Evolutionary conservation across 2,888 invertebrate genomes (phyloP), one percentile per base, ranked within the genome.

Genomic region (Caradrina kadenii): DNA sequence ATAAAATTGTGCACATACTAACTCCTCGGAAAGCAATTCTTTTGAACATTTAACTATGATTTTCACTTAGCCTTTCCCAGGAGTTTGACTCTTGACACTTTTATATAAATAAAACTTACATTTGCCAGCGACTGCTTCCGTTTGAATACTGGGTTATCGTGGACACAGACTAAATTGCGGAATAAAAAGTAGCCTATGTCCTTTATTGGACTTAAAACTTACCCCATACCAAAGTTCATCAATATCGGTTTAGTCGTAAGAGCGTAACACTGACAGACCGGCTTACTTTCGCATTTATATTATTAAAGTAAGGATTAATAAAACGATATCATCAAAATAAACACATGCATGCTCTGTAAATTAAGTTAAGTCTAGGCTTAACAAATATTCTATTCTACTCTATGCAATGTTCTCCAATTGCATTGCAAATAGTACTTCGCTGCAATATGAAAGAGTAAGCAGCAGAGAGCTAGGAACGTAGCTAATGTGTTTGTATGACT

Each of bases 401-500:
- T n/a, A n/a, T n/a, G 31, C 54, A 22, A 10, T 54, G 19, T 48
- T 69, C 64, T 55, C 54, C 50, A 50, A 78, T 73, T 48, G 58
- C 52, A 61, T 11, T 19, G 52, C 42, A 69, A 66, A 78, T 52
- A 73, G 31, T 15, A 50, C 21, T 53, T 66, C 19, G 2, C 63
- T 62, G 26, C 53, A 73, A 63, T 77, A 69, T 78, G 60, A 15
- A 69, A 50, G 21, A 64, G 61, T 54, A 35, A 63, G 48, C 63
- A 48, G 13, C 15, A 54, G 54, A 63, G 60, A 49, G 49, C 55
- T 78, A 65, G 62, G 19, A 45, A 63, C 39, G 31, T n/a, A 54
- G 45, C 55, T 74, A 67, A 56, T 63, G 55, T 79, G 74, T 79
- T 69, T 35, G 62, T 69, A 67, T 74, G 64, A 79, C 63, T 42